phyloP scores from a whole-genome alignment of 2,113 vertebrate species.

The Tetrao urogallus region DNA sequence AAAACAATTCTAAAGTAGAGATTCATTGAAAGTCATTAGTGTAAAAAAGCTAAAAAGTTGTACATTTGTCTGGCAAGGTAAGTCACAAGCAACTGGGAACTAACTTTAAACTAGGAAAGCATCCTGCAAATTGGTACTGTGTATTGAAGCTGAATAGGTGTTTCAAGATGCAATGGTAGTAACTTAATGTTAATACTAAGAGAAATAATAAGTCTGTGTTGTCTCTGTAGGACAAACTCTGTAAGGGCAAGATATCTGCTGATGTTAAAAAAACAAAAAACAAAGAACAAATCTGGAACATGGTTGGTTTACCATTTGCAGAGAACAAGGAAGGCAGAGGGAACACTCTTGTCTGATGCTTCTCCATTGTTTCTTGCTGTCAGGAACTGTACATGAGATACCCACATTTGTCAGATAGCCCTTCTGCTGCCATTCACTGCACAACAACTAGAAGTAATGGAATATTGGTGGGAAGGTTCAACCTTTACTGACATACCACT shows the following conservation, averaged over 20 bases:
- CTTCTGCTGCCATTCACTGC: neutral
- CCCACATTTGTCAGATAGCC: neutral
- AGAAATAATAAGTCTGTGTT: neutral
- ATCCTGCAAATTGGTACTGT: fast-evolving
- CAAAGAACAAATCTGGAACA: neutral
- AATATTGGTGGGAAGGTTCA: no score
- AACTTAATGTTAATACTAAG: neutral
- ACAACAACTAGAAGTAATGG: no score
- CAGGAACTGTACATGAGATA: neutral
- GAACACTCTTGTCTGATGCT: neutral
- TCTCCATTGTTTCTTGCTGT: neutral
- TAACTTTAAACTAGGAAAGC: neutral
- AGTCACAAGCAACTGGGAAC: neutral
- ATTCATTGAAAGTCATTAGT: neutral
- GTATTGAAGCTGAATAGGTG: neutral
- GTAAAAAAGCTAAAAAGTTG: neutral
- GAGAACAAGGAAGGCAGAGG: neutral
- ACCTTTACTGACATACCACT: no score
- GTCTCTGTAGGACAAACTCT: neutral
- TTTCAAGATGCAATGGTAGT: neutral
- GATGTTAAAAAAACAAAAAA: neutral
- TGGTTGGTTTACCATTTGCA: neutral
- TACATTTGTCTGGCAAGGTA: neutral
- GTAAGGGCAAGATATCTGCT: fast-evolving
- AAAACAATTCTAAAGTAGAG: fast-evolving